These are phyloP conservation scores for Nymphalis urticae DNA, from an alignment of 2,888 invertebrate species.

Conservation along the genomic window DNA sequence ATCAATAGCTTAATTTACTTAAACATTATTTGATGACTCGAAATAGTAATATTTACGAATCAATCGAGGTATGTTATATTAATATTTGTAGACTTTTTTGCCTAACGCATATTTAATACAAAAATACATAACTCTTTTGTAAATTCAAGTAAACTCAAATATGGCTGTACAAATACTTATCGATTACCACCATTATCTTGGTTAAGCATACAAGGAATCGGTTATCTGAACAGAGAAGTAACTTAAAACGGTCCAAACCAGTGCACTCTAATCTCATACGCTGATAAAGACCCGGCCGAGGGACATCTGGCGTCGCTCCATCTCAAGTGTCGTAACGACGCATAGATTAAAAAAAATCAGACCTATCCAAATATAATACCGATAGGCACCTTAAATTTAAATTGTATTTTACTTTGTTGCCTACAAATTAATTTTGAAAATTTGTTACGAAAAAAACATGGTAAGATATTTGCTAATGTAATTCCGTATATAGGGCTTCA, in stretches of 20 bases:
- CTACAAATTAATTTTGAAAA: too few relatives aligned
- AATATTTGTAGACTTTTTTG: background rate
- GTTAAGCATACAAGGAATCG: slow-evolving; percentile 44
- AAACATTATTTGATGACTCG: too few relatives aligned
- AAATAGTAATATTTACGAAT: too few relatives aligned
- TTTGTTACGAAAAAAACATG: too few relatives aligned
- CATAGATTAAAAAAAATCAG: slow-evolving; percentile 41
- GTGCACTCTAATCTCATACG: slow-evolving; percentile 61
- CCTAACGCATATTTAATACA: background rate
- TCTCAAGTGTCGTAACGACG: slow-evolving; percentile 59
- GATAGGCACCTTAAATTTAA: background rate
- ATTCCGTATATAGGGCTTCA: too few relatives aligned
- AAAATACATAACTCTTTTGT: slow-evolving; percentile 19
- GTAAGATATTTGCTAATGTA: too few relatives aligned
- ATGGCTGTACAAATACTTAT: slow-evolving; percentile 31
- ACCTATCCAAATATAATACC: slow-evolving; percentile 30
- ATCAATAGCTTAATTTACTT: too few relatives aligned
- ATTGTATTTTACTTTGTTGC: too few relatives aligned
- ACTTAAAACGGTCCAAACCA: slow-evolving; percentile 53
- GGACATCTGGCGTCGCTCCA: slow-evolving; percentile 63
- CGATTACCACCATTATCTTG: slow-evolving; percentile 36
- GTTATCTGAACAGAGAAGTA: slow-evolving; percentile 52
- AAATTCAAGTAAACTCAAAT: slow-evolving; percentile 19
- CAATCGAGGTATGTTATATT: too few relatives aligned
- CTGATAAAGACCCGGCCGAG: slow-evolving; percentile 54